Evolutionary conservation across 2,797 vertebrate species (phyloP), one percentile per base, ranked within the genome.

Genomic region (Pipistrellus kuhlii): DNA sequence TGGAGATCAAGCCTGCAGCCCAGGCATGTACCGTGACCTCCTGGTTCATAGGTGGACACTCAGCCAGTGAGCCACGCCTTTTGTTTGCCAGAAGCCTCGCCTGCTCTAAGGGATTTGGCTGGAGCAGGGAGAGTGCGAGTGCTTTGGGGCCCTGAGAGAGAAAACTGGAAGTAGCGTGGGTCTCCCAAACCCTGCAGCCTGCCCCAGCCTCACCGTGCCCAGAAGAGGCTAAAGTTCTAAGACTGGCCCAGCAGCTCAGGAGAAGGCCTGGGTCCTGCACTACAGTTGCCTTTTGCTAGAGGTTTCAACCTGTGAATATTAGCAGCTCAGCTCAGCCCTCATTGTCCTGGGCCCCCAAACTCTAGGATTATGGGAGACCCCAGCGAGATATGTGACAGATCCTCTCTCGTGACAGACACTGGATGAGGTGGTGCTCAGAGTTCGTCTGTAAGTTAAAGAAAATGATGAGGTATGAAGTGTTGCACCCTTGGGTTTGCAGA

Each of bases 21-120:
- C 27, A 62, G 27, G 27, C 59, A 62, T 6, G 59, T 30, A 62
- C 13, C 1, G 27, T 62, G 59, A 62, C 25, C 59, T 62, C 59
- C 59, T 62, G 27, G 12, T 14, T 62, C 27, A 25, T 62, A 14
- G 13, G 59, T 13, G 27, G 27, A 14, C 27, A 14, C 59, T 30
- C 59, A 62, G 3, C 27, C 59, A 14, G 12, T 30, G 59, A 62
- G 59, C 59, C 59, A 62, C 1, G 32, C 46, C 84, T 86, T 92
- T 85, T 85, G 90, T 91, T 75, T 93, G 69, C 68, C 20, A 66
- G 80, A 75, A 46, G 46, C 6, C 32, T 83, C 30, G 41, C 8
- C 27, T 78, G 44, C 25, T 71, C 59, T 25, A 17, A 38, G 17
- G 21, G 6, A 6, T 68, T 85, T 17, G 30, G 59, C 32, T 88